A percentile compares a stretch with the other conserved stretches of the same genome.
These are phyloP conservation scores for Corapipo altera DNA, from an alignment of 2,113 vertebrate species.

Conservation along the genomic window DNA sequence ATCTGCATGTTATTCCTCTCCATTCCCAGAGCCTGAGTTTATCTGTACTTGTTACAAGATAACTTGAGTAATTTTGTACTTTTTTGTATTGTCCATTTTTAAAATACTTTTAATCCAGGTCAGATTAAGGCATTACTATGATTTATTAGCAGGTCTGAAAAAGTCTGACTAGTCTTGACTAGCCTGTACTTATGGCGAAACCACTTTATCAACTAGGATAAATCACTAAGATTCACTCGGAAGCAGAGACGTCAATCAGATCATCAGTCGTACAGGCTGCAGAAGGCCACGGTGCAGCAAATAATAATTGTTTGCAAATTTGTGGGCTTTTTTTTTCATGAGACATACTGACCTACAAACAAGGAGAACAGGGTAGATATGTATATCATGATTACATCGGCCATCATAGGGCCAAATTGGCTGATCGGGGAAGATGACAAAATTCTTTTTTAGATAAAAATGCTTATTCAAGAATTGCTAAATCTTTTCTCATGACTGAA, in stretches of 20 bases:
- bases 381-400: neutral
- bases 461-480: neutral
- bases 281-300: neutral
- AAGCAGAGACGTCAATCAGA: neutral
- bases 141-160: neutral
- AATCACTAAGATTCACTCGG: neutral
- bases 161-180: neutral
- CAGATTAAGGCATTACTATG: neutral
- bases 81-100: neutral
- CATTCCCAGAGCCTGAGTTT: neutral
- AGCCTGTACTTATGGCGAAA: neutral
- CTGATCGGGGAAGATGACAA: neutral
- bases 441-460: neutral
- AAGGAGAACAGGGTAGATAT: neutral
- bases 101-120: neutral
- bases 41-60: neutral
- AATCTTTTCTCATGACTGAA: neutral
- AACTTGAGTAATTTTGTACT: neutral
- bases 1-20: neutral
- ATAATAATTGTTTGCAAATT: neutral
- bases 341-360: neutral
- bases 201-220: neutral
- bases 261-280: neutral
- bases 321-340: neutral
- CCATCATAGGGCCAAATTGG: neutral